A percentile compares a stretch with the other conserved stretches of the same genome.
phyloP scores from a whole-genome alignment of 2,113 vertebrate genomes.

The Trematocara zebra region DNA sequence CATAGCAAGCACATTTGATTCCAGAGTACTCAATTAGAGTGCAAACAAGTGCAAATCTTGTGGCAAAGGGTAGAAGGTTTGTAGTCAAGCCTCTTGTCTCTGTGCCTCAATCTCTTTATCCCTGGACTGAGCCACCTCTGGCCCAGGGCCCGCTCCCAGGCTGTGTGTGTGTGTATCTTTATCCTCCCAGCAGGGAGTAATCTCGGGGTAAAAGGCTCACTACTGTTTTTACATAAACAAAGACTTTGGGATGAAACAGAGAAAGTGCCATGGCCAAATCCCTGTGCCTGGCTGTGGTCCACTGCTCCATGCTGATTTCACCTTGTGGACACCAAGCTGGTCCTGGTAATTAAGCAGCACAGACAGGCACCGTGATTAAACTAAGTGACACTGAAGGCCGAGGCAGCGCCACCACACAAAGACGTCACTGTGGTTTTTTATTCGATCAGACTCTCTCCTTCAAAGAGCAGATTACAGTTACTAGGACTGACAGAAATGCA shows the following conservation, averaged over 20 bases:
- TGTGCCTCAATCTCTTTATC: constrained; percentile 56
- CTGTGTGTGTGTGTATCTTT: constrained; percentile 61
- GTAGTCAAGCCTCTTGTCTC: constrained; percentile 56
- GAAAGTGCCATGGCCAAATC: constrained; percentile 47
- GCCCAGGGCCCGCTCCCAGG: constrained; percentile 51
- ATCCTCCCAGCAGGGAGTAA: constrained; percentile 64
- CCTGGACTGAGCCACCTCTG: constrained; percentile 51
- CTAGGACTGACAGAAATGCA: neutral
- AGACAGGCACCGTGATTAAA: constrained; percentile 38
- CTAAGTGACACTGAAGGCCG: constrained; percentile 6
- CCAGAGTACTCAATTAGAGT: neutral
- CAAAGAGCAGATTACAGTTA: neutral
- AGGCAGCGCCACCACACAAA: neutral
- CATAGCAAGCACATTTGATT: neutral
- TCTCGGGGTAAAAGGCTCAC: constrained; percentile 65
- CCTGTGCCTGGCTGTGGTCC: constrained; percentile 42
- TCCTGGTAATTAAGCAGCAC: constrained; percentile 59
- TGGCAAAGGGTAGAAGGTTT: constrained; percentile 35
- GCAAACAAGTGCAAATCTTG: constrained; percentile 29
- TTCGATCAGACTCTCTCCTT: neutral
- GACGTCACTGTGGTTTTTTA: neutral
- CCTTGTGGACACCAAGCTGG: constrained; percentile 49
- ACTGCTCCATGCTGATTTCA: constrained; percentile 33
- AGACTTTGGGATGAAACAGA: constrained; percentile 66
- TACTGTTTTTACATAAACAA: constrained; percentile 72